Evolutionary conservation across 2,797 vertebrate genomes (phyloP).

Genomic region (Pogonophryne albipinna): DNA sequence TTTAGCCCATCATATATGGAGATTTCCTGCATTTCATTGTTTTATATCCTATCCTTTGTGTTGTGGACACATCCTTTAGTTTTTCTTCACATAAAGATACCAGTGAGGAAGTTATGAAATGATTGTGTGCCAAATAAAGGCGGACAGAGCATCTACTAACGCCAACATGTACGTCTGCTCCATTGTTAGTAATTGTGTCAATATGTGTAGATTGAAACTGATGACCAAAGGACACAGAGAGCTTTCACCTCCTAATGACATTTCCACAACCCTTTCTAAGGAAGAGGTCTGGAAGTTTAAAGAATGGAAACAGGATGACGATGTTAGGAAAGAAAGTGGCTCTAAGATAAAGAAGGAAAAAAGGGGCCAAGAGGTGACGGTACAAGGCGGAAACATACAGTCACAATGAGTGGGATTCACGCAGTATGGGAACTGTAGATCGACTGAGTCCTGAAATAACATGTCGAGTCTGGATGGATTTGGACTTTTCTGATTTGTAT

Average conservation of each 20-base stretch:
- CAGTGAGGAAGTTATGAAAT: constrained; percentile 1
- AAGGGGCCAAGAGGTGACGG: neutral
- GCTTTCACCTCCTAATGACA: constrained; percentile 15
- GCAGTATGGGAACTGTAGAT: neutral
- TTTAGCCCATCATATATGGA: too few species aligned
- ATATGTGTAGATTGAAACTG: constrained; percentile 21
- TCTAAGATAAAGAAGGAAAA: neutral
- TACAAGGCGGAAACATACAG: neutral
- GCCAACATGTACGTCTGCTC: constrained; percentile 2
- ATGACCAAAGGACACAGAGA: constrained; percentile 35
- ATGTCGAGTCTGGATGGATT: neutral
- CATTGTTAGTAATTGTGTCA: neutral
- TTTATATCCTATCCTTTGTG: too few species aligned
- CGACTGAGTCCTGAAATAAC: neutral
- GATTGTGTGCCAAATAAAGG: neutral
- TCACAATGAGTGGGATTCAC: neutral
- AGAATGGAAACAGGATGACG: constrained; percentile 18
- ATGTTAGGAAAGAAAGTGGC: neutral
- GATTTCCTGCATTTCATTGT: too few species aligned
- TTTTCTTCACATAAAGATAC: neutral
- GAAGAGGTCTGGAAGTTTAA: constrained; percentile 20
- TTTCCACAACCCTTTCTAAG: constrained; percentile 8
- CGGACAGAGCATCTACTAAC: constrained; percentile 14
- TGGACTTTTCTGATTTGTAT: neutral
- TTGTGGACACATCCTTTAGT: neutral